Evolutionary conservation across 2,113 vertebrate species (phyloP).

Genomic region (Globicephala melas): DNA sequence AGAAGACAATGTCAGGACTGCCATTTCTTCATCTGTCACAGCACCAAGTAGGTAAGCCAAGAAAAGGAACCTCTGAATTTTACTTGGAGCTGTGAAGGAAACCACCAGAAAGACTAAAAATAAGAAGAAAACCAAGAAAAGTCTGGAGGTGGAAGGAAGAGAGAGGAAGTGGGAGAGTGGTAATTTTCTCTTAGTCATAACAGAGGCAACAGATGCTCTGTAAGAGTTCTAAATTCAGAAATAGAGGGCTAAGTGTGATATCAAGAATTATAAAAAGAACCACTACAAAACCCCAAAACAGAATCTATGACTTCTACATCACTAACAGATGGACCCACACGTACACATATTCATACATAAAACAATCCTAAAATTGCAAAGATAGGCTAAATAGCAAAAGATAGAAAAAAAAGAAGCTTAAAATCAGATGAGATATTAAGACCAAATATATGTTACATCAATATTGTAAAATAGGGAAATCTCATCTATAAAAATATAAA

Average conservation of each 20-base stretch:
- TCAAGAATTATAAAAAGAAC: slow-evolving; percentile 47
- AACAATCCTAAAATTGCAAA: neutral
- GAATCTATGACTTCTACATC: slow-evolving; percentile 13
- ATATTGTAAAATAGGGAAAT: neutral
- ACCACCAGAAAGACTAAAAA: slow-evolving; percentile 53
- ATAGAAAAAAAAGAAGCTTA: neutral
- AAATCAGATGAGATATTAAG: neutral
- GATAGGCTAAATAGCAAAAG: neutral
- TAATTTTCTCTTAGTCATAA: slow-evolving; percentile 75
- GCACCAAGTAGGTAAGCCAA: neutral
- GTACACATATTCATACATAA: neutral
- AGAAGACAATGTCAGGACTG: neutral
- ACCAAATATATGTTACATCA: too few species aligned
- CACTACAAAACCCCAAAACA: slow-evolving; percentile 26
- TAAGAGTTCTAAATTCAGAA: slow-evolving; percentile 39
- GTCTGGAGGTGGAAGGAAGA: slow-evolving; percentile 49
- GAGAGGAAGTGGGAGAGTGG: slow-evolving; percentile 51
- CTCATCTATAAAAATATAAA: neutral
- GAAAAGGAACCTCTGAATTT: neutral
- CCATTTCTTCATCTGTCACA: neutral
- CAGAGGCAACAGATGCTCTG: slow-evolving; percentile 58
- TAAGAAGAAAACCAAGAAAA: slow-evolving; percentile 43
- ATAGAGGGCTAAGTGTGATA: slow-evolving; percentile 4
- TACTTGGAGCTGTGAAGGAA: neutral
- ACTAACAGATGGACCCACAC: neutral